Conservation (phyloP, 2,888 invertebrate species). For the Camptogramma bilineatum region DNA sequence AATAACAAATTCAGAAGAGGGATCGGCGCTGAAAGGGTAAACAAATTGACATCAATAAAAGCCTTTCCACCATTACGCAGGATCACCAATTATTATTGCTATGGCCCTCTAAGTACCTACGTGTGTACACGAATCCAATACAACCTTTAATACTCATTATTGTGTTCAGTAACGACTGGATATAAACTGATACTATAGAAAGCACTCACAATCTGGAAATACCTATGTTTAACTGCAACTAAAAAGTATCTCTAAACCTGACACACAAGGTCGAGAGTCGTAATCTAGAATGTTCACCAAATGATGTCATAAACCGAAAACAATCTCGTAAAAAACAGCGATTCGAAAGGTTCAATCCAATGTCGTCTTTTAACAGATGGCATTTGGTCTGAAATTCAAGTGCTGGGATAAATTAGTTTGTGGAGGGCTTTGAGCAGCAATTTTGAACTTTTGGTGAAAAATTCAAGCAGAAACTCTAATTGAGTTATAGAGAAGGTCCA, state of each 20-base stretch:
- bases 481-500: background rate
- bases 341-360: conserved; percentile 45
- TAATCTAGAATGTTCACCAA: conserved; percentile 43
- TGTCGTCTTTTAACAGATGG: conserved; percentile 35
- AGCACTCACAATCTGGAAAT: conserved; percentile 47
- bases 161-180: conserved; percentile 58
- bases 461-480: conserved; percentile 20
- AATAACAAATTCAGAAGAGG: background rate
- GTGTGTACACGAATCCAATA: conserved; percentile 5
- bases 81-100: conserved; percentile 9
- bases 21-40: conserved; percentile 7
- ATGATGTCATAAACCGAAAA: conserved; percentile 54
- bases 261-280: conserved; percentile 42
- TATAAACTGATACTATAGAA: conserved; percentile 62
- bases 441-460: conserved; percentile 25
- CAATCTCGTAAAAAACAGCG: conserved; percentile 56
- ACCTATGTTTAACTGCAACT: conserved; percentile 43
- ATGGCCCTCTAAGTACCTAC: conserved; percentile 1
- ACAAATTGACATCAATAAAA: background rate
- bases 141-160: conserved; percentile 52
- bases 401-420: conserved; percentile 4
- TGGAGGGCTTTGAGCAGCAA: conserved; percentile 14
- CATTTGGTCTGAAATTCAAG: conserved; percentile 26
- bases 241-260: conserved; percentile 46
- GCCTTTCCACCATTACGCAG: conserved; percentile 3